Evolutionary conservation across 1,140 invertebrate genomes (phyloP).

Genomic region (Mesaphorura yosii): DNA sequence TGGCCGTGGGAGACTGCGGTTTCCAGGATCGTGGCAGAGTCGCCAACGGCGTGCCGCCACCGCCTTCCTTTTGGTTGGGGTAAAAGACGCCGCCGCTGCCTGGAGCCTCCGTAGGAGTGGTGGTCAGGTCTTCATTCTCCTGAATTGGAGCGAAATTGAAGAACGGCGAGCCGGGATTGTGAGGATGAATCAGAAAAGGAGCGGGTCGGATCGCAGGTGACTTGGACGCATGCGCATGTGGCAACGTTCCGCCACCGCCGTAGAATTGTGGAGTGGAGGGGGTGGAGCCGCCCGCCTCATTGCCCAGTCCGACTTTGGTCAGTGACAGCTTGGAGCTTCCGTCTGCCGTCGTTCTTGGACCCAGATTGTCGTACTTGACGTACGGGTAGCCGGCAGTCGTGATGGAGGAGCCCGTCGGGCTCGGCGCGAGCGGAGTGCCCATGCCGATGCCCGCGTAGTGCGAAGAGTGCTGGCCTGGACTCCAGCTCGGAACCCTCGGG

Average conservation of each 20-base stretch:
- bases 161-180: constrained; percentile 2
- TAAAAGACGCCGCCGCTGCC: constrained; percentile 7
- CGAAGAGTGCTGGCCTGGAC: constrained; percentile 20
- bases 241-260: too few relatives aligned
- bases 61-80: constrained; percentile 11
- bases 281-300: constrained; percentile 14
- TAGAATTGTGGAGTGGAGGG: background rate
- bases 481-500: constrained; percentile 65
- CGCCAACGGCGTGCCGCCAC: constrained; percentile 3
- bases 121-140: constrained; percentile 11
- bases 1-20: constrained; percentile 9
- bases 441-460: constrained; percentile 34
- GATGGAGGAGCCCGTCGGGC: constrained; percentile 32
- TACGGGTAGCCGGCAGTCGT: constrained; percentile 31
- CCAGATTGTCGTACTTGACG: constrained; percentile 73
- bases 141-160: constrained; percentile 24
- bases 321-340: constrained; percentile 72
- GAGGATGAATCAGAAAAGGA: constrained; percentile 5
- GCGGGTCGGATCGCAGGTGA: background rate
- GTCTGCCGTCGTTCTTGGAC: constrained; percentile 70
- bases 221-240: too few relatives aligned
- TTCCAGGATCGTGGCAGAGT: constrained; percentile 19
- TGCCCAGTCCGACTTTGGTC: constrained; percentile 30
- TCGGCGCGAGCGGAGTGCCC: constrained; percentile 40
- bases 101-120: background rate